Evolutionary conservation across 2,888 invertebrate genomes (phyloP).

Genomic region (Branchipolynoe longqiensis): DNA sequence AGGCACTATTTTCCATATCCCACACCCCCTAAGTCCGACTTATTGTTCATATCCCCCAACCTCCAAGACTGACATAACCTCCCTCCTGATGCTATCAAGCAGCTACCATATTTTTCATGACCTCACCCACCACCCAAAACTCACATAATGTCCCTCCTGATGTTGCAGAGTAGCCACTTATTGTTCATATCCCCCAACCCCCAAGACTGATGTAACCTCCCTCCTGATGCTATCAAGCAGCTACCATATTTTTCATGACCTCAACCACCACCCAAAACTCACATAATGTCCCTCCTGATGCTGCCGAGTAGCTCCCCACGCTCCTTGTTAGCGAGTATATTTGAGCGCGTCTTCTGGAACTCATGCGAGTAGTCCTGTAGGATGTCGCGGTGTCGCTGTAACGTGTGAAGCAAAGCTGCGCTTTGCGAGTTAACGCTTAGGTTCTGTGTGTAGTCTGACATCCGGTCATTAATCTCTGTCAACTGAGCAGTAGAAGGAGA

Average conservation of each 20-base stretch:
- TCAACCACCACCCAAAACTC: slow-evolving; percentile 70
- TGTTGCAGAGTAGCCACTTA: too few relatives aligned
- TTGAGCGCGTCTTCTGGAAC: slow-evolving; percentile 92
- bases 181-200: too few relatives aligned
- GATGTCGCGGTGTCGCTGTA: slow-evolving; percentile 97
- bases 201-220: slow-evolving; percentile 84
- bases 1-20: too few relatives aligned
- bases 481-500: too few relatives aligned
- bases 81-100: too few relatives aligned
- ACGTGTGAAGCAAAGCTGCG: slow-evolving; percentile 94
- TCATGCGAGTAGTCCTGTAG: slow-evolving; percentile 95
- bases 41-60: too few relatives aligned
- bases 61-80: too few relatives aligned
- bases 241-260: too few relatives aligned
- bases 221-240: slow-evolving; percentile 86
- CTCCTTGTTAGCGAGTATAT: slow-evolving; percentile 86
- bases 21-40: too few relatives aligned
- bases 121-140: too few relatives aligned
- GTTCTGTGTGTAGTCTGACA: slow-evolving; percentile 82
- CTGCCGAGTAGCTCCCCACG: slow-evolving; percentile 91
- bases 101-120: too few relatives aligned
- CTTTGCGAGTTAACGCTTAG: slow-evolving; percentile 81
- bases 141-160: too few relatives aligned
- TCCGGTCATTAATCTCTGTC: slow-evolving; percentile 87
- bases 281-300: slow-evolving; percentile 85